Conservation (phyloP, 2,888 invertebrate species). For the Arctia plantaginis region DNA sequence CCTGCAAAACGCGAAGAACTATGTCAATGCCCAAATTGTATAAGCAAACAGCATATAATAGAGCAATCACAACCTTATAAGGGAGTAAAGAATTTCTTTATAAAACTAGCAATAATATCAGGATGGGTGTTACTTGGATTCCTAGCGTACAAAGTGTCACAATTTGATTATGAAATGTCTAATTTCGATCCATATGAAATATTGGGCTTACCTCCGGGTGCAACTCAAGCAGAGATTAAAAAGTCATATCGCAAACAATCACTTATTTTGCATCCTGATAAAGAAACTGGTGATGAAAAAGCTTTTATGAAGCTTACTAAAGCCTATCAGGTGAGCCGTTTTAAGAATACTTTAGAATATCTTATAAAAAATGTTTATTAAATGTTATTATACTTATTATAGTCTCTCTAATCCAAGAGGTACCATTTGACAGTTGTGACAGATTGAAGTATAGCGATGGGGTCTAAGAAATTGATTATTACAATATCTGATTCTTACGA, state of each 20-base stretch:
- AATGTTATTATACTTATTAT: not conserved
- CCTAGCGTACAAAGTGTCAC: conserved; percentile 96
- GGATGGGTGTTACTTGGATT: conserved; percentile 94
- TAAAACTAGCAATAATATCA: conserved; percentile 91
- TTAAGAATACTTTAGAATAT: not conserved
- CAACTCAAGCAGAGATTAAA: conserved; percentile 96
- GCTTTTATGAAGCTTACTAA: conserved; percentile 99
- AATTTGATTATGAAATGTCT: conserved; percentile 99
- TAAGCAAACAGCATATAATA: conserved; percentile 93
- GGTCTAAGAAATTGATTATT: no score
- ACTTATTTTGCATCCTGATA: conserved; percentile 98
- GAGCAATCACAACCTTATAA: conserved; percentile 96
- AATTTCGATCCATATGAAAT: conserved; percentile 99
- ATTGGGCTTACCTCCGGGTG: conserved; percentile 94
- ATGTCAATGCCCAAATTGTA: conserved; percentile 96
- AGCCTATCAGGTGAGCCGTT: conserved; percentile 90
- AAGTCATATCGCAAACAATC: conserved; percentile 98
- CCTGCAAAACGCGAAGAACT: conserved; percentile 90
- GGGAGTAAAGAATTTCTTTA: conserved; percentile 92
- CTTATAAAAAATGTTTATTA: not conserved
- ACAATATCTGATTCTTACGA: no score
- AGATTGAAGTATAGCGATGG: no score
- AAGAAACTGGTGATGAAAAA: conserved; percentile 98
- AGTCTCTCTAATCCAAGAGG: no score
- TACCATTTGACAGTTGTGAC: no score